These are phyloP conservation scores for Oryzias curvinotus DNA, from an alignment of 2,113 vertebrate species.

Conservation along the genomic window DNA sequence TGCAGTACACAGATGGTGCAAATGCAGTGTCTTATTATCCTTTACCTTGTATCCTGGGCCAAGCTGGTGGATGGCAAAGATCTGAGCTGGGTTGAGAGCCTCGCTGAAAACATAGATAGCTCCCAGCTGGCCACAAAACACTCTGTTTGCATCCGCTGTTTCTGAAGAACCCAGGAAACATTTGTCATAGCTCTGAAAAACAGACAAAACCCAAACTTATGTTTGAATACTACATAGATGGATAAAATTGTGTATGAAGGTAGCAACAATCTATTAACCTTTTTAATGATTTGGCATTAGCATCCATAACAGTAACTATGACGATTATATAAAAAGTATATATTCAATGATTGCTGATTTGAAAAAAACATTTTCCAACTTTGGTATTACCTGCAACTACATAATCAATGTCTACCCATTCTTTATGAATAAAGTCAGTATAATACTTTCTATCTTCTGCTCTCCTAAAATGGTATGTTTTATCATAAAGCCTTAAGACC, in stretches of 20 bases:
- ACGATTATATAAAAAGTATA: too few relatives aligned
- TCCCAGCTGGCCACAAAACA: slow-evolving; percentile 97
- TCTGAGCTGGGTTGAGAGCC: slow-evolving; percentile 98
- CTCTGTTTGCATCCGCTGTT: slow-evolving; percentile 96
- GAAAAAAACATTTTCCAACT: slow-evolving; percentile 5
- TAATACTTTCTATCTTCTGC: slow-evolving; percentile 21
- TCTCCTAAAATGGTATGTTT: slow-evolving; percentile 36
- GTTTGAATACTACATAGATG: not conserved
- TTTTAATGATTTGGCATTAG: too few relatives aligned
- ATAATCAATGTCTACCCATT: not conserved
- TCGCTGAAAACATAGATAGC: slow-evolving; percentile 98
- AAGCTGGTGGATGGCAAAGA: slow-evolving; percentile 98
- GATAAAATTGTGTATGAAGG: too few relatives aligned
- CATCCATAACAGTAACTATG: too few relatives aligned
- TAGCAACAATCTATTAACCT: too few relatives aligned
- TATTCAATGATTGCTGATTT: slow-evolving; percentile 1
- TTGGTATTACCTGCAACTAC: slow-evolving; percentile 12
- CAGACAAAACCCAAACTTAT: not conserved
- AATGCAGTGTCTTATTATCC: not conserved
- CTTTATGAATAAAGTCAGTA: slow-evolving; percentile 13
- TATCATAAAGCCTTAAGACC: slow-evolving; percentile 28
- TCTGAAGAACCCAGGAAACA: slow-evolving; percentile 99
- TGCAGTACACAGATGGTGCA: not conserved
- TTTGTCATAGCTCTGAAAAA: slow-evolving; percentile 95
- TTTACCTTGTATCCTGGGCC: slow-evolving; percentile 98